Conservation (phyloP, 2,797 vertebrate species). For the Caiman crocodilus region DNA sequence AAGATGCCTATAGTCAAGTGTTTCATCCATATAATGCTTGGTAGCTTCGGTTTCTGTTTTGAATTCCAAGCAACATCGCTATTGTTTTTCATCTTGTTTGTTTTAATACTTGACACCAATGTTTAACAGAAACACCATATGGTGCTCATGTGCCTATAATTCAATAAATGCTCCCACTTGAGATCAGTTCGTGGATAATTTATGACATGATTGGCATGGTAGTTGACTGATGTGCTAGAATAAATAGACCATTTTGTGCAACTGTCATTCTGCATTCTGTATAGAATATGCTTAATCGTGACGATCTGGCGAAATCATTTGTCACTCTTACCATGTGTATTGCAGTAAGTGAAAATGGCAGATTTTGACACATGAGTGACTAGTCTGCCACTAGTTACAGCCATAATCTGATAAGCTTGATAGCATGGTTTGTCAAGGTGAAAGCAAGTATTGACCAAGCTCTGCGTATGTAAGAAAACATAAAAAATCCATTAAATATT, state of each 20-base stretch:
- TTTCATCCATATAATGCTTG: background rate
- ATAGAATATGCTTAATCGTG: background rate
- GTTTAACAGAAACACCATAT: background rate
- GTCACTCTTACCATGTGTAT: background rate
- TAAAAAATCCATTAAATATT: background rate
- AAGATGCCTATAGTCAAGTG: background rate
- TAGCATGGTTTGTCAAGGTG: background rate
- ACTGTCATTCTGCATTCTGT: slow-evolving; percentile 4
- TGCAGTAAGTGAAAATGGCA: background rate
- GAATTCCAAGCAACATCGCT: background rate
- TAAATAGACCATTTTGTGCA: slow-evolving; percentile 25
- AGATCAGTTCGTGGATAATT: background rate
- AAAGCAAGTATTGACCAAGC: background rate
- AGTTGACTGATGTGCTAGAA: background rate
- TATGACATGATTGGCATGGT: background rate
- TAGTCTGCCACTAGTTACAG: background rate
- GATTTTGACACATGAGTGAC: slow-evolving; percentile 11
- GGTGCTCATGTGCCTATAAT: background rate
- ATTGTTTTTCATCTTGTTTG: slow-evolving; percentile 28
- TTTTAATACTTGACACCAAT: background rate
- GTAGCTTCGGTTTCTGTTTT: slow-evolving; percentile 14
- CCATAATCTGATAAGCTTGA: background rate
- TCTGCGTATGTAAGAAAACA: background rate
- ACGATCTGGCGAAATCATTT: slow-evolving; percentile 6
- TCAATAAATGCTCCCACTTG: slow-evolving; percentile 10